Base-by-base conservation (phyloP, 2,797 vertebrate genomes). In the Cryptoprocta ferox region DNA sequence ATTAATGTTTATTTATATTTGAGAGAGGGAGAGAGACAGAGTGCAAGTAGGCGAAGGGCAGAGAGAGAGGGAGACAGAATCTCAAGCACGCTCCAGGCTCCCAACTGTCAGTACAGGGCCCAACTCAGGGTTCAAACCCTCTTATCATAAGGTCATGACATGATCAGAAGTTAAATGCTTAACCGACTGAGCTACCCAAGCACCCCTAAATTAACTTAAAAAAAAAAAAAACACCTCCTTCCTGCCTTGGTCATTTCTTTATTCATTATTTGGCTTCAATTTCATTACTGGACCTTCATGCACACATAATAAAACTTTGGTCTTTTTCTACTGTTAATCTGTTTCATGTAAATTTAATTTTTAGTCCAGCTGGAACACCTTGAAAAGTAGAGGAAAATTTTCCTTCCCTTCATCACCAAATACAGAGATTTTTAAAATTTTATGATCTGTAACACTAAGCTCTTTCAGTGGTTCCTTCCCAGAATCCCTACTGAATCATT, bases 401-500 rank as follows among this genome's bases (percentile, higher is more conserved):
- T 75, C 71, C 71, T 75, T 75, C 71, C 14, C 39, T 45, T 75
- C 15, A 10, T 45, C 24, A 9, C 30, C 73, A 75, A 45, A 75
- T 75, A 75, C 30, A 18, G 15, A 59, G 56, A 7, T 24, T 59
- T 53, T 53, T 53, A 7, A 53, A 53, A 30, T 39, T 73, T 73
- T 28, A 39, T 73, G 19, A 30, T 83, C 8, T 18, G 1, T 0
- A 39, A 13, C 89, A 65, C n/a, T 35, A 30, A 59, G 5, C 16
- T 35, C 13, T 89, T 39, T 63, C 42, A 5, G 15, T 26, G 18
- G 35, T 78, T 82, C 37, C 65, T 79, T 35, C 37, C 65, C 39
- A 93, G 53, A 91, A 75, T 75, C 8, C 26, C 56, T 48, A 12
- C 13, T 83, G 75, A 94, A 94, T 95, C 53, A 89, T 32, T n/a